Conservation (phyloP, 2,888 invertebrate genomes). For the Campaea margaritaria region DNA sequence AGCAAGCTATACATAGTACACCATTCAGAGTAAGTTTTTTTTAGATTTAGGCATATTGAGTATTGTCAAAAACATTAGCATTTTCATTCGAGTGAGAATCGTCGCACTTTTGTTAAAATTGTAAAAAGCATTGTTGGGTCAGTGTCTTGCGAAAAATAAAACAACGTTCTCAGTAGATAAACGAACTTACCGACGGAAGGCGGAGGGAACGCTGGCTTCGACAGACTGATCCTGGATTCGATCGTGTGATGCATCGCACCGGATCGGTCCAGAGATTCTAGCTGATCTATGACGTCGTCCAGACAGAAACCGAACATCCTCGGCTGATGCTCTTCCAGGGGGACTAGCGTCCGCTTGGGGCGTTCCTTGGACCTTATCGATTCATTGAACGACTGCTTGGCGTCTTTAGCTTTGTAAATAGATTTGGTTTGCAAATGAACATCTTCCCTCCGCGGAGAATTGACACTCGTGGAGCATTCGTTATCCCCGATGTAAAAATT, state of each 20-base stretch:
- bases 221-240: conserved; percentile 61
- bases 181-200: conserved; percentile 68
- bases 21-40: not conserved
- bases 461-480: conserved; percentile 24
- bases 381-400: conserved; percentile 73
- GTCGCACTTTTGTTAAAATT: too few species aligned
- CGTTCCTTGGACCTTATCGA: conserved; percentile 64
- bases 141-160: not conserved
- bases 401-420: conserved; percentile 62
- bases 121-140: too few species aligned
- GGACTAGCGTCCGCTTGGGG: conserved; percentile 54
- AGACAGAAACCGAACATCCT: conserved; percentile 50
- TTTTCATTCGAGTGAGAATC: too few species aligned
- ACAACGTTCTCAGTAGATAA: conserved; percentile 2
- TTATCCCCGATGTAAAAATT: conserved; percentile 71
- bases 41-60: too few species aligned
- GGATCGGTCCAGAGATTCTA: conserved; percentile 63
- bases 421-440: conserved; percentile 10
- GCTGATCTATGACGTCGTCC: conserved; percentile 59
- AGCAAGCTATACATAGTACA: not conserved
- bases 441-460: conserved; percentile 33
- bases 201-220: conserved; percentile 60
- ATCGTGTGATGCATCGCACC: conserved; percentile 70
- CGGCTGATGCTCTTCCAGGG: conserved; percentile 60
- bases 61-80: too few species aligned